Evolutionary conservation across 2,797 vertebrate species (phyloP).

Genomic region (Graptemys geographica): DNA sequence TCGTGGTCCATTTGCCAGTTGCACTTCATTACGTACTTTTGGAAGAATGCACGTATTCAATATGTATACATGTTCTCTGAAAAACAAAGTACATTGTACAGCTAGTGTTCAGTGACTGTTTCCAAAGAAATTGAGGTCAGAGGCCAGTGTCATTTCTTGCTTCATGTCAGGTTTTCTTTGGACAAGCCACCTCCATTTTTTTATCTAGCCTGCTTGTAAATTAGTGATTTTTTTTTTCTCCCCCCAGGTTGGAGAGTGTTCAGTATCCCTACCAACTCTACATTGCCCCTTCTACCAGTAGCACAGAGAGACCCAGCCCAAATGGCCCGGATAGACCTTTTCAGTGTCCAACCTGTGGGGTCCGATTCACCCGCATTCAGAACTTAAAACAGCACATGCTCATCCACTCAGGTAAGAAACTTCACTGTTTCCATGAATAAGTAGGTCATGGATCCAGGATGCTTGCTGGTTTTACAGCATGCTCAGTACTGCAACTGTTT

Average conservation of each 20-base stretch:
- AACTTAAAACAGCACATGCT: slow-evolving; percentile 99
- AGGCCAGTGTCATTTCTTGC: not conserved
- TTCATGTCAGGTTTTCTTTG: not conserved
- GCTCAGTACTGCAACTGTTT: not conserved
- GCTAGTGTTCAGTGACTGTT: not conserved
- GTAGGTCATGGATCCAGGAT: not conserved
- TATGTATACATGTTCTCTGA: not conserved
- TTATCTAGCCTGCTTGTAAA: slow-evolving; percentile 67
- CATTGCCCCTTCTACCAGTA: slow-evolving; percentile 94
- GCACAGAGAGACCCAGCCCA: slow-evolving; percentile 90
- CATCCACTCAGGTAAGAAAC: slow-evolving; percentile 96
- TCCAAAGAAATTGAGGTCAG: not conserved
- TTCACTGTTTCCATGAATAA: rapidly evolving
- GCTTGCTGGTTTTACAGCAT: not conserved
- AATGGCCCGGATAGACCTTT: slow-evolving; percentile 96
- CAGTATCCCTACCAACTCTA: slow-evolving; percentile 98
- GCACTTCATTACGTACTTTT: not conserved
- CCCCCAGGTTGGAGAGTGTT: slow-evolving; percentile 92
- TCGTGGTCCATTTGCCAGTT: not conserved
- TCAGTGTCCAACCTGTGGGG: slow-evolving; percentile 96
- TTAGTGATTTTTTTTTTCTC: slow-evolving; percentile 72
- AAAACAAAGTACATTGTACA: not conserved
- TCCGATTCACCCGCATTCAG: slow-evolving; percentile 97
- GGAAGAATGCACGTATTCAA: not conserved
- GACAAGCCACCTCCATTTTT: not conserved